Conservation (phyloP, 2,888 invertebrate species). For the Heliconius ethilla region DNA sequence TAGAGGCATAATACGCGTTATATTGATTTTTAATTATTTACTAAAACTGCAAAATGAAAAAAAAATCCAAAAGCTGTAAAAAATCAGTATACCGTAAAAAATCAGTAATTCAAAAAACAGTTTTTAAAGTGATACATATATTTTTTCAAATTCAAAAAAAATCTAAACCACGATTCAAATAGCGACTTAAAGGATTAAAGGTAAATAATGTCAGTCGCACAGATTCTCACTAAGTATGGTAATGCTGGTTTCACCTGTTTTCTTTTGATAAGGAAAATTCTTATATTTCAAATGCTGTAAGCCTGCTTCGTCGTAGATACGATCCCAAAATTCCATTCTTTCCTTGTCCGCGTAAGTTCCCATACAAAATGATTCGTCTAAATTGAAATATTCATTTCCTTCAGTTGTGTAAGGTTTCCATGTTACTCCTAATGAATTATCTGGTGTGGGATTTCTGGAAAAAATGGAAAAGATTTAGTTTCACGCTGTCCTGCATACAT, state of each 20-base stretch:
- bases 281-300: slow-evolving; percentile 47
- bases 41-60: no score
- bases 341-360: slow-evolving; percentile 58
- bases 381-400: slow-evolving; percentile 60
- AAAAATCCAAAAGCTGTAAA: no score
- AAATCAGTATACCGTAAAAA: neutral
- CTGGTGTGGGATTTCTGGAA: slow-evolving; percentile 64
- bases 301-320: slow-evolving; percentile 63
- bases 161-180: neutral
- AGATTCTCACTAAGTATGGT: slow-evolving; percentile 17
- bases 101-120: neutral
- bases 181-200: slow-evolving; percentile 19
- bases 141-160: neutral
- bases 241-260: neutral
- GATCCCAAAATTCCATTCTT: slow-evolving; percentile 69
- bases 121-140: neutral
- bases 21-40: no score
- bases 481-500: no score
- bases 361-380: slow-evolving; percentile 57
- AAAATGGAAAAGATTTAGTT: no score
- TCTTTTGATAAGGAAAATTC: neutral
- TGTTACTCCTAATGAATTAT: slow-evolving; percentile 53
- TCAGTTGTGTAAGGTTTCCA: slow-evolving; percentile 63
- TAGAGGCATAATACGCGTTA: neutral
- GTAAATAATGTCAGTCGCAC: slow-evolving; percentile 22